Percentiles rank a stretch among this genome's conserved stretches.
phyloP scores from a whole-genome alignment of 1,140 invertebrate genomes.

The Drosophila pallidifrons region DNA sequence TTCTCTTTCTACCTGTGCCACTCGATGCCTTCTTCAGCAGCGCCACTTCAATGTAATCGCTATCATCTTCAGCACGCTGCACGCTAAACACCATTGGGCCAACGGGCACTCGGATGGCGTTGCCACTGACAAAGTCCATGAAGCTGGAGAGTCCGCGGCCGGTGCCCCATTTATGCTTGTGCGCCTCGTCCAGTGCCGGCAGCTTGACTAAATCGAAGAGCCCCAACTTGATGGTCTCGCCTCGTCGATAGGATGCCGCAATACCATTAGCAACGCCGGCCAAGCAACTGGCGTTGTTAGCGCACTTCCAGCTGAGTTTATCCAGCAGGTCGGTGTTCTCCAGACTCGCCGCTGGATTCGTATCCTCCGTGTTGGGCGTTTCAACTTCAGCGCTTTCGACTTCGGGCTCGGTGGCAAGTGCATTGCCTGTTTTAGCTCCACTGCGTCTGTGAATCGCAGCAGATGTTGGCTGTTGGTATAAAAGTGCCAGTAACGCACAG shows the following conservation, averaged over 20 bases:
- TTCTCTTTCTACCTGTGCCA: conserved; percentile 62
- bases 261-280: conserved; percentile 68
- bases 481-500: conserved; percentile 57
- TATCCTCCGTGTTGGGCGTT: conserved; percentile 10
- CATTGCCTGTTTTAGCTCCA: conserved; percentile 55
- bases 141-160: conserved; percentile 72
- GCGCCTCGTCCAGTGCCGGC: conserved; percentile 55
- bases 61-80: conserved; percentile 81
- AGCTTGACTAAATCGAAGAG: conserved; percentile 78
- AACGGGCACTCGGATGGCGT: conserved; percentile 79
- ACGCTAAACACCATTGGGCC: conserved; percentile 84
- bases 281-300: conserved; percentile 82
- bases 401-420: conserved; percentile 24
- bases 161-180: conserved; percentile 68
- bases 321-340: conserved; percentile 75
- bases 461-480: conserved; percentile 33
- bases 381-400: not conserved
- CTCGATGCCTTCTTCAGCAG: conserved; percentile 75
- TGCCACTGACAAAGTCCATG: conserved; percentile 79
- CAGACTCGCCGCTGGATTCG: conserved; percentile 38
- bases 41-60: conserved; percentile 83
- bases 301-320: conserved; percentile 82
- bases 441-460: conserved; percentile 70
- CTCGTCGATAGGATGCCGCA: conserved; percentile 67
- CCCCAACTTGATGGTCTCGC: conserved; percentile 80